These are phyloP conservation scores for Drosophila burlai DNA, from an alignment of 1,140 invertebrate genomes.

Conservation along the genomic window DNA sequence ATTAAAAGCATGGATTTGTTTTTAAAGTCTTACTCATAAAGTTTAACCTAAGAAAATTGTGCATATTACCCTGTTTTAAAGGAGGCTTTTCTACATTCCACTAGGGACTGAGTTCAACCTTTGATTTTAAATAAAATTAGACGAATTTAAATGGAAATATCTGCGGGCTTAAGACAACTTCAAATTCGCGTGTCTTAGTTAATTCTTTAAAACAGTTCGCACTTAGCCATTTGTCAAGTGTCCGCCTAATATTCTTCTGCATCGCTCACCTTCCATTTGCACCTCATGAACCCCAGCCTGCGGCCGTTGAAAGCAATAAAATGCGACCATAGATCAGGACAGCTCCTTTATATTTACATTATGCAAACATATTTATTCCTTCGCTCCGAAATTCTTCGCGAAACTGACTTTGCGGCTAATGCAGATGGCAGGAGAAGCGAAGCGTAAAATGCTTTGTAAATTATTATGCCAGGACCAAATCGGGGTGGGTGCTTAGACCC, in stretches of 20 bases:
- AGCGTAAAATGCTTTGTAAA: constrained; percentile 78
- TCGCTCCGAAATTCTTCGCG: constrained; percentile 18
- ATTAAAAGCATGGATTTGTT: not conserved
- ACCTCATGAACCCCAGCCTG: constrained; percentile 5
- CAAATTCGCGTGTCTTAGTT: not conserved
- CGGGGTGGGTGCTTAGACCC: constrained; percentile 9
- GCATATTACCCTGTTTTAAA: not conserved
- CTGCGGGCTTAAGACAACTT: not conserved
- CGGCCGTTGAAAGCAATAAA: not conserved
- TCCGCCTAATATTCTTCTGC: not conserved
- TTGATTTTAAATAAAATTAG: not conserved
- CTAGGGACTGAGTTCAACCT: too few relatives aligned
- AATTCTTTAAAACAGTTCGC: not conserved
- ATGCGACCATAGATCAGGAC: constrained; percentile 54
- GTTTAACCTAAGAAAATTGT: not conserved
- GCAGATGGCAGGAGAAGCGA: constrained; percentile 77
- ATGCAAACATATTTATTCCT: constrained; percentile 52
- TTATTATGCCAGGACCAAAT: constrained; percentile 57
- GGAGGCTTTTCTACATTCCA: too few relatives aligned
- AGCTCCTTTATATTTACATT: constrained; percentile 53
- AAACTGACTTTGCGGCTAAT: constrained; percentile 76
- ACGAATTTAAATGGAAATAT: not conserved
- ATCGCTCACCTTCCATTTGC: constrained; percentile 10
- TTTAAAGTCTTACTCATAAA: too few relatives aligned
- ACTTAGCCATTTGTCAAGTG: constrained; percentile 10